phyloP scores from a whole-genome alignment of 2,797 vertebrate species.

The Syngnathus rostellatus region DNA sequence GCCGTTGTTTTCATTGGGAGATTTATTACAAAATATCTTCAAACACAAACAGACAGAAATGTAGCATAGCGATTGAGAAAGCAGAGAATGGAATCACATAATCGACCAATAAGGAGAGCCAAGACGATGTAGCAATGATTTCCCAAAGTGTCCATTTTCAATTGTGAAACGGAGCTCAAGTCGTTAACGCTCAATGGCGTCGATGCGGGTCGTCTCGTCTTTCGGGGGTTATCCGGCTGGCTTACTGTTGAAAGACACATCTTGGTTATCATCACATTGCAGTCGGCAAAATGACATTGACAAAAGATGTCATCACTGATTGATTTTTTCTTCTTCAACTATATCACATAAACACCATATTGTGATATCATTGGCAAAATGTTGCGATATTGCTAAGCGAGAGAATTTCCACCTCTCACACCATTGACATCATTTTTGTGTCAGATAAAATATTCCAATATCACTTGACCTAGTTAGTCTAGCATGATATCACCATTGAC shows the following conservation, averaged over 20 bases:
- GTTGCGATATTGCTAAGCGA: background rate
- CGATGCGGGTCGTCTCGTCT: background rate
- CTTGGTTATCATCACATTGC: background rate
- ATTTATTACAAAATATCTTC: constrained; percentile 1
- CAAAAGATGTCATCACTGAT: background rate
- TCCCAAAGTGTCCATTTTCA: background rate
- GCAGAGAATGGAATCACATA: background rate
- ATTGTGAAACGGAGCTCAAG: background rate
- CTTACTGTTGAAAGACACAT: background rate
- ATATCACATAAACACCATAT: background rate
- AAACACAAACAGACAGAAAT: too few relatives aligned
- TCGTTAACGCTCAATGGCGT: background rate
- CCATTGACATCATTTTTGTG: too few relatives aligned
- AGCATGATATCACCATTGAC: too few relatives aligned
- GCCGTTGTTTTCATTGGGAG: background rate
- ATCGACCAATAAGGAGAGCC: background rate
- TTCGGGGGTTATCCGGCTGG: background rate
- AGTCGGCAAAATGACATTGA: background rate
- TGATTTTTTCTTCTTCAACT: background rate
- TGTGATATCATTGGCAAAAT: background rate
- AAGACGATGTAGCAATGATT: background rate
- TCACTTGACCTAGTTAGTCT: too few relatives aligned
- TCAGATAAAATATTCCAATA: too few relatives aligned
- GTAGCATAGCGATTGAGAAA: too few relatives aligned
- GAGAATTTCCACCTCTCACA: too few relatives aligned